Evolutionary conservation across 1,140 invertebrate species (phyloP), one percentile per base, ranked within the genome.

Genomic region (Drosophila saltans): DNA sequence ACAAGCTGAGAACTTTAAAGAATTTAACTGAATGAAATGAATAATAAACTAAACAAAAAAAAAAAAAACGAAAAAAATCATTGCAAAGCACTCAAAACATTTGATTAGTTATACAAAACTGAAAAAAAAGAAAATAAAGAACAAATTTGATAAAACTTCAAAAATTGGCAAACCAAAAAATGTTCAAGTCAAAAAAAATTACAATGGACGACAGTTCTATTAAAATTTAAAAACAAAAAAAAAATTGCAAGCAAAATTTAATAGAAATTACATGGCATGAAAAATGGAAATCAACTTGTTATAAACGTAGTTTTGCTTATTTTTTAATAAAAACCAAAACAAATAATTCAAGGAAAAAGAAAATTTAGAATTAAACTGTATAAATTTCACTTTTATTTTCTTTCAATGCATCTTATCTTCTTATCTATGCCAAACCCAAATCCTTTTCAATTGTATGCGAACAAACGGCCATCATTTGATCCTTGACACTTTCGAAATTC

Each of bases 401-500:
- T 16, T 45, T 36, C 6, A 1, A 36, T 67, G 63, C 30, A 72
- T 26, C 16, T 71, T 43, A 56, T 45, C 39, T 71, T 30, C 28
- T 16, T 16, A 36, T 62, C 74, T 80, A 90, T 73, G 91, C 92
- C 36, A 92, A 69, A 24, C 91, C 91, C 72, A 98, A 94, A 92
- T 97, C 97, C 92, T 97, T 97, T 56, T 94, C 95, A 16, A 98
- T 86, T 16, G 94, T 94, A 80, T 95, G 94, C 1, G 95, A 95
- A 57, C 95, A 94, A 1, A 97, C 95, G 79, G 95, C 94, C 96
- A 98, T 98, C 97, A 98, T 97, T 85, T 94, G 94, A 52, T 94
- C 91, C 89, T 95, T 95, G 72, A 97, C 94, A 33, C 93, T 92
- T 21, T 94, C 90, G 92, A 96, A 98, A 80, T 95, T 97, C 26